Evolutionary conservation across 2,797 vertebrate species (phyloP).

Genomic region (Orestias chungarensis): DNA sequence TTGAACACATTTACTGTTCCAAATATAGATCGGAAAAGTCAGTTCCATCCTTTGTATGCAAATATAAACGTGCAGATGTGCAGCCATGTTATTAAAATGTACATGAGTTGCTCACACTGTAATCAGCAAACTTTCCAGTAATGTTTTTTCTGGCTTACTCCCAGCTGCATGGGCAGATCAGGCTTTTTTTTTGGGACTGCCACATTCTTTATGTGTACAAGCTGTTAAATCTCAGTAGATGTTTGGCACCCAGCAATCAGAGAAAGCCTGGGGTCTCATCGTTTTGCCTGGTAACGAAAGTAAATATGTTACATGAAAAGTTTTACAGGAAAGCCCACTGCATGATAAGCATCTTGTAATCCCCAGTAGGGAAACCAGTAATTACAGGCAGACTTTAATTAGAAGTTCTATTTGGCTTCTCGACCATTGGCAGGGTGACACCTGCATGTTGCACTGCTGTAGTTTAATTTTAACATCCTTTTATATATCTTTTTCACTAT

Average conservation of each 20-base stretch:
- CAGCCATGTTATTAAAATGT: conserved; percentile 10
- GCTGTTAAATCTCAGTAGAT: conserved; percentile 30
- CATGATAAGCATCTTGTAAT: conserved; percentile 49
- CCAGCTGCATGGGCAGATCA: conserved; percentile 27
- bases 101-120: conserved; percentile 30
- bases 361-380: conserved; percentile 46
- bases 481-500: conserved; percentile 21
- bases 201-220: conserved; percentile 32
- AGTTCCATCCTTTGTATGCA: background rate
- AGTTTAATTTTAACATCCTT: conserved; percentile 19
- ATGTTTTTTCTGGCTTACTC: conserved; percentile 40
- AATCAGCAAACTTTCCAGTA: conserved; percentile 52
- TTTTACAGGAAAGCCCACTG: conserved; percentile 32
- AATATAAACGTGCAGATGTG: conserved; percentile 34
- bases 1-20: background rate
- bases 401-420: conserved; percentile 45
- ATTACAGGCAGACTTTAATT: conserved; percentile 63
- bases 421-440: conserved; percentile 7
- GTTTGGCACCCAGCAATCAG: conserved; percentile 69
- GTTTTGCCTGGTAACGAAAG: conserved; percentile 44
- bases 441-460: conserved; percentile 10
- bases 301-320: conserved; percentile 47
- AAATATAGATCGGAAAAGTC: background rate
- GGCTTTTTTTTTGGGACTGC: conserved; percentile 56
- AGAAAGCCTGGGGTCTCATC: conserved; percentile 24